Evolutionary conservation across 2,797 vertebrate species (phyloP).

Genomic region (Leptodactylus fallax): DNA sequence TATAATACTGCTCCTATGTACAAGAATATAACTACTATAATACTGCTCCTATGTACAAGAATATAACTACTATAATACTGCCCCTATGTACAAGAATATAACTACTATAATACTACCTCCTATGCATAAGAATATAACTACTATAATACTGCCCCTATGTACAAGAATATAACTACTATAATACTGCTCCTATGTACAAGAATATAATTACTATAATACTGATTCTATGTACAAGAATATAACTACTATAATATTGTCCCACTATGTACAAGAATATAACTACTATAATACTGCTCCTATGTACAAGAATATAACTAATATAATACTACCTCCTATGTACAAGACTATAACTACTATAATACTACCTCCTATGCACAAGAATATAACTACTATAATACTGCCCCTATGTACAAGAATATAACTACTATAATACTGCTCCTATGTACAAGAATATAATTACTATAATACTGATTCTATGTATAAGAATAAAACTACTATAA

Average conservation of each 20-base stretch:
- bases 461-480: background rate
- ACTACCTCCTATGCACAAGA: background rate
- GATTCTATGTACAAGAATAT: conserved; percentile 7
- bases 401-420: background rate
- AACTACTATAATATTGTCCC: conserved; percentile 2
- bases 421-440: background rate
- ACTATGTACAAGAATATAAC: conserved; percentile 10
- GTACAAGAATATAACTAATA: conserved; percentile 6
- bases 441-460: background rate
- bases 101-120: background rate
- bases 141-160: background rate
- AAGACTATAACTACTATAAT: background rate
- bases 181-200: background rate
- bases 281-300: conserved; percentile 6
- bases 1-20: background rate
- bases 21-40: background rate
- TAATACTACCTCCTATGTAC: background rate
- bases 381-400: conserved; percentile 12
- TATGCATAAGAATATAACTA: background rate
- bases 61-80: background rate
- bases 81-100: background rate
- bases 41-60: background rate
- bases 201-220: conserved; percentile 19
- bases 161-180: background rate
- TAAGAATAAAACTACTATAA: too few species aligned